phyloP scores from a whole-genome alignment of 2,888 invertebrate species.

The Spilarctia lutea region DNA sequence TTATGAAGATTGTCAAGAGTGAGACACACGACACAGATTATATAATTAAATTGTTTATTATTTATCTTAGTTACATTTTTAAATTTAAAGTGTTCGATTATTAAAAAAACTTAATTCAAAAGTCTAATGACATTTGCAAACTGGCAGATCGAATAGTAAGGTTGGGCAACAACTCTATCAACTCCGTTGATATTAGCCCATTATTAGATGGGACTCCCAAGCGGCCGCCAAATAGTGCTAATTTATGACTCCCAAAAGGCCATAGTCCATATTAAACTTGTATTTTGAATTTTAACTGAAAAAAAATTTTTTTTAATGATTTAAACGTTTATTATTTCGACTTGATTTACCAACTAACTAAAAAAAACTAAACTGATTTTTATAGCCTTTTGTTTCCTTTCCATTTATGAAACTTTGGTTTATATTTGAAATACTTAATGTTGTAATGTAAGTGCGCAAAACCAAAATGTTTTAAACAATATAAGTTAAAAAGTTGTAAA shows the following conservation, averaged over 20 bases:
- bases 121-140: background rate
- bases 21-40: constrained; percentile 1
- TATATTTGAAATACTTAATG: too few species aligned
- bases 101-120: background rate
- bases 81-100: background rate
- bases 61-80: background rate
- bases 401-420: too few species aligned
- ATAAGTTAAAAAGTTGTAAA: background rate
- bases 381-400: too few species aligned
- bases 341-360: too few species aligned
- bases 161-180: background rate
- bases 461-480: background rate
- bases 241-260: background rate
- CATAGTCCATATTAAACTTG: too few species aligned
- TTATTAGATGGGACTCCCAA: too few species aligned
- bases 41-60: background rate
- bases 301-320: too few species aligned
- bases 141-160: background rate
- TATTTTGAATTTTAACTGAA: too few species aligned
- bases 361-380: too few species aligned
- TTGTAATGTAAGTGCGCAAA: background rate
- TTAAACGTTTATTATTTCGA: too few species aligned
- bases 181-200: background rate
- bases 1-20: constrained; percentile 31
- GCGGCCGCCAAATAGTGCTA: background rate